Base-by-base conservation (phyloP, 2,888 invertebrate species). In the Drosophila koepferae region DNA sequence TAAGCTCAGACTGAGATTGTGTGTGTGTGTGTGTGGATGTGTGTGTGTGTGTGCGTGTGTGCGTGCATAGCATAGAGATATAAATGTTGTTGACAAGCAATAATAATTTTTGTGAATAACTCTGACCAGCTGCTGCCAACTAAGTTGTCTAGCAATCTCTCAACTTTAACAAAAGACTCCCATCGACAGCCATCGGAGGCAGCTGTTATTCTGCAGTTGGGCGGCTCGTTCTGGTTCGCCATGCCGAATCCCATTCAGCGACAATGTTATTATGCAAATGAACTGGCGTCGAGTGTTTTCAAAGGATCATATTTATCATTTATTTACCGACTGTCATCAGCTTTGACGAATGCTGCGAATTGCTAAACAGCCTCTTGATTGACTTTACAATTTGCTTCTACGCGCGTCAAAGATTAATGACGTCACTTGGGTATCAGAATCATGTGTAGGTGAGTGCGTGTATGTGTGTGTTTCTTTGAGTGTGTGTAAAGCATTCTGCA, bases 241-340 rank as follows among this genome's bases (percentile, higher is more conserved):
- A 34, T 10, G 9, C 43, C 41, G 46, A 60, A 64, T 55, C 59
- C 36, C 63, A 63, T 43, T 41, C 58, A 63, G 55, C 61, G 46
- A 83, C 77, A 88, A 75, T 89, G 73, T 65, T 80, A 78, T 88
- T 86, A 86, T 86, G 85, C 74, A 86, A 86, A 86, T 86, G 73
- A 89, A 63, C 64, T 69, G 63, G 82, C 70, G 59, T 67, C 72
- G 76, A 77, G 72, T 89, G 77, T 72, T 85, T 72, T 89, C 75
- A 89, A 85, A 82, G 74, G 82, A 89, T 89, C 87, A 78, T 76
- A 82, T 87, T 87, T 82, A 89, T 87, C 80, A 90, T 84, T 89
- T 87, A 90, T 89, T 90, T 85, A 84, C 90, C 65, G 75, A 60
- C 77, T 89, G 87, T 90, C 89, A 84, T 73, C 87, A 86, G 54